Evolutionary conservation across 2,113 vertebrate genomes (phyloP), one percentile per base, ranked within the genome.

Genomic region (Osmerus mordax): DNA sequence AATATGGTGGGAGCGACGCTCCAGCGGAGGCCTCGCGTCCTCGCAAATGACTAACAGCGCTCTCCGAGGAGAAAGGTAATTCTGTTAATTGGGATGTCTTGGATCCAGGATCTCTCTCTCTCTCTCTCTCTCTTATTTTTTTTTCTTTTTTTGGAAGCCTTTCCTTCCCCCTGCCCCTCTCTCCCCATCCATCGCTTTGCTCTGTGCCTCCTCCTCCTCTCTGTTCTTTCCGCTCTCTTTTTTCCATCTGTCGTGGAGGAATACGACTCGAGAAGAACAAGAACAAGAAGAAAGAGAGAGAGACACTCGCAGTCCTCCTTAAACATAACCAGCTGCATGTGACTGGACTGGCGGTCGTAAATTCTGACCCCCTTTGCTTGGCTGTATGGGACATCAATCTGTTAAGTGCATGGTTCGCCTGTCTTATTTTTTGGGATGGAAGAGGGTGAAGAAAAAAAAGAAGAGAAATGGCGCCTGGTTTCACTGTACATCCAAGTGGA

Each of bases 1-100:
- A 92, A 91, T 91, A 91, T 90, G 90, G 90, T 86, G 81, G 85
- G 84, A 88, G 83, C 87, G 77, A 79, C 72, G 79, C 82, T 70
- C 83, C 65, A 69, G 80, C 70, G 76, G 78, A 78, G 74, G 78
- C 59, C 78, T 81, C 82, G 72, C 73, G 23, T 88, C 85, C 83
- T 84, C 71, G 83, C 82, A 84, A 88, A 89, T 88, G 84, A 89
- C 84, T 83, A 89, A 84, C 83, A 64, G 82, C 81, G 79, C 83
- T 18, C 83, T 86, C 75, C 59, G 54, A 81, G 84, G 76, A 86
- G 84, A 76, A 80, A 78, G 74, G 81, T 86, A 81, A 90, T 90
- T 91, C 86, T 81, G 84, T 90, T 93, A 91, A 93, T 90, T 91
- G 86, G 86, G 78, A 84, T 74, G 74, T 18, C 71, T 74, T 72